These are phyloP conservation scores for Pachyramphus minor DNA, from an alignment of 2,113 vertebrate species.

Conservation along the genomic window DNA sequence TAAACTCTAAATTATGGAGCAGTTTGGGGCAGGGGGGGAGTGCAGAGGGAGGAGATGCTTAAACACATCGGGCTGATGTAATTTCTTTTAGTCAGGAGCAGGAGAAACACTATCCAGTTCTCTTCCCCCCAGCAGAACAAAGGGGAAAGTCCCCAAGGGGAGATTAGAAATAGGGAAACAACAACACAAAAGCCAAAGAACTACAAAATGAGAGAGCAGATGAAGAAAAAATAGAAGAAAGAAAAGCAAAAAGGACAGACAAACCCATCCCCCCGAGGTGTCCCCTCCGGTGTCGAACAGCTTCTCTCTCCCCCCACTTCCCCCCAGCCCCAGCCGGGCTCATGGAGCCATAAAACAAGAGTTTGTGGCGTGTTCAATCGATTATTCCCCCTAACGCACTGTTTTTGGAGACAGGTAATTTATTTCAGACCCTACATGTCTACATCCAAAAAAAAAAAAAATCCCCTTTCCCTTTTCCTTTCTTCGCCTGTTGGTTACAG, in stretches of 20 bases:
- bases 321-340: background rate
- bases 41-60: background rate
- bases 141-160: background rate
- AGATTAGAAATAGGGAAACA: background rate
- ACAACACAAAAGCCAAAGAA: background rate
- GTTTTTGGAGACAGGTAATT: constrained; percentile 64
- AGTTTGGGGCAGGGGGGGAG: background rate
- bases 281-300: background rate
- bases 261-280: background rate
- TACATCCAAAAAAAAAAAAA: background rate
- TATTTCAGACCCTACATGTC: constrained; percentile 52
- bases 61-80: background rate
- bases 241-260: background rate
- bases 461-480: background rate
- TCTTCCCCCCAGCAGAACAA: background rate
- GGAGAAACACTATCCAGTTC: constrained; percentile 29
- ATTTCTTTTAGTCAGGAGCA: background rate
- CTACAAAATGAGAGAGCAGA: background rate
- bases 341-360: constrained; percentile 32
- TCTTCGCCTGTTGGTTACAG: background rate
- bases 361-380: constrained; percentile 62
- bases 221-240: background rate
- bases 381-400: constrained; percentile 49
- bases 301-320: background rate
- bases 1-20: background rate